These are phyloP conservation scores for Zoroaster sp. DNA, from an alignment of 53 echinoderm and acorn worm genomes.

Conservation along the genomic window DNA sequence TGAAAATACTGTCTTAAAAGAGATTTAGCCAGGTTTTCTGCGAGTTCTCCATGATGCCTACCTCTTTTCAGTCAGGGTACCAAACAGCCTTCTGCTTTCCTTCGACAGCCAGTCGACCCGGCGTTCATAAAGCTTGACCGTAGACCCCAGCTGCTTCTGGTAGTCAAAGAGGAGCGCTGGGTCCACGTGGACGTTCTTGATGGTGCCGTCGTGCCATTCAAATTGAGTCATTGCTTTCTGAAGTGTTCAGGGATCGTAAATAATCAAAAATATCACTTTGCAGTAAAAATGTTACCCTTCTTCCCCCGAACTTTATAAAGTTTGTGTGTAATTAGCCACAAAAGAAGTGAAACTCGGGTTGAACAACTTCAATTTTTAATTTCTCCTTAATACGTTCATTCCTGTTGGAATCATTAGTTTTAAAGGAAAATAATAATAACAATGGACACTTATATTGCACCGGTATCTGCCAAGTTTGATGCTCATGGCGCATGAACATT, in stretches of 20 bases:
- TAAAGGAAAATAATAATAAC: background rate
- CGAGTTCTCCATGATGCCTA: conserved; percentile 6
- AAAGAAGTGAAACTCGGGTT: too few relatives aligned
- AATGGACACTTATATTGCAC: too few relatives aligned
- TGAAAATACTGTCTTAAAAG: too few relatives aligned
- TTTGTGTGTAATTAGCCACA: too few relatives aligned
- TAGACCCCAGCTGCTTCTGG: conserved; percentile 95
- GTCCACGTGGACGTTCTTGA: conserved; percentile 97
- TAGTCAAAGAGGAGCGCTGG: conserved; percentile 93
- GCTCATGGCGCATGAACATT: too few relatives aligned
- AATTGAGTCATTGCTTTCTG: conserved; percentile 99
- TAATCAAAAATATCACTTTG: background rate
- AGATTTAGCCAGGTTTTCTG: background rate
- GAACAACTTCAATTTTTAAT: background rate
- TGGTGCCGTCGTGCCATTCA: conserved; percentile 98
- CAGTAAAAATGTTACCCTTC: background rate
- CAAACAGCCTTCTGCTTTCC: conserved; percentile 91
- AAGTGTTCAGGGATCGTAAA: background rate
- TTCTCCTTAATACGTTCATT: background rate
- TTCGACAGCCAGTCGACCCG: conserved; percentile 96
- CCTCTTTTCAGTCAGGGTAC: conserved; percentile 93
- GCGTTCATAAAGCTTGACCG: conserved; percentile 94
- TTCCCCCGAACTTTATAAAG: too few relatives aligned
- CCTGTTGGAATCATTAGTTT: background rate
- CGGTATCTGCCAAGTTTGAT: too few relatives aligned